A percentile compares a stretch with the other conserved stretches of the same genome.
Conservation (phyloP, 2,113 vertebrate species). For the Strigops habroptila region DNA sequence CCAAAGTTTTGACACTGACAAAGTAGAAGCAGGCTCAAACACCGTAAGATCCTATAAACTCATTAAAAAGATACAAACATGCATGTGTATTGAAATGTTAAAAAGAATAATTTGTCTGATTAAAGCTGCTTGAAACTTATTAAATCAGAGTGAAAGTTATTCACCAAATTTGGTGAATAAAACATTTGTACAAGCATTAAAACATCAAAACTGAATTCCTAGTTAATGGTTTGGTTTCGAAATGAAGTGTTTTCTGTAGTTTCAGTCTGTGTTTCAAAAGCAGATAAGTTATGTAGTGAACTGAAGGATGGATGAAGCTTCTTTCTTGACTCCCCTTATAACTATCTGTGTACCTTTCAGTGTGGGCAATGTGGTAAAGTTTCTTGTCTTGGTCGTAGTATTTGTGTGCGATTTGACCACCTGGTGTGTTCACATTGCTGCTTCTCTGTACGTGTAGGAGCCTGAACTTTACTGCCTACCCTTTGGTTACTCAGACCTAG, state of each 20-base stretch:
- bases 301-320: background rate
- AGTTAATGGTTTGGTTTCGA: background rate
- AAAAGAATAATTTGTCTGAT: background rate
- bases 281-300: too few relatives aligned
- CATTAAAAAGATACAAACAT: conserved; percentile 31
- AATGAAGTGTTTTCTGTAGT: background rate
- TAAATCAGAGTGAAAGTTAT: background rate
- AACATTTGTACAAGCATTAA: background rate
- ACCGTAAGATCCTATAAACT: background rate
- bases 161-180: background rate
- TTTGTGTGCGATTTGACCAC: background rate
- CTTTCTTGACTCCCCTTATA: background rate
- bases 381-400: background rate
- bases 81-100: background rate
- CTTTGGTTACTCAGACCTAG: background rate
- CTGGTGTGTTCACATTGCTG: background rate
- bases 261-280: background rate
- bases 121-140: background rate
- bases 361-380: background rate
- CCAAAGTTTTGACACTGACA: background rate
- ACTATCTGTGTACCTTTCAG: background rate
- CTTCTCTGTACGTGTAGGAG: background rate
- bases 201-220: fast-evolving
- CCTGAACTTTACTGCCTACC: background rate
- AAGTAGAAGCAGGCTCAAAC: background rate